A percentile compares a stretch with the other conserved stretches of the same genome.
Conservation (phyloP, 2,797 vertebrate genomes). For the Danio tinwini region DNA sequence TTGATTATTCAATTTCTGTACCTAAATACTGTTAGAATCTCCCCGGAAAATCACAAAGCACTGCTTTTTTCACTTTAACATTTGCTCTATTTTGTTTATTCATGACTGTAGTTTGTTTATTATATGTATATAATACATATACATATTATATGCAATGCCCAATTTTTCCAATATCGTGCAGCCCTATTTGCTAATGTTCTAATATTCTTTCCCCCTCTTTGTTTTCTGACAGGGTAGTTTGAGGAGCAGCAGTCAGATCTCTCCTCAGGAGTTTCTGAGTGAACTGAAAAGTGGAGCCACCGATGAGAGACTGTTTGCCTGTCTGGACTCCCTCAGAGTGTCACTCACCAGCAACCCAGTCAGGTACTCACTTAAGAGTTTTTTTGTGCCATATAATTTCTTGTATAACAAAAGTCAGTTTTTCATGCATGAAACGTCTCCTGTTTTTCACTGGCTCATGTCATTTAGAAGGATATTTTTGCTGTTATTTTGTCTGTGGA, state of each 20-base stretch:
- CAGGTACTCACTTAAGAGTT: constrained; percentile 81
- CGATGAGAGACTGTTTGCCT: constrained; percentile 90
- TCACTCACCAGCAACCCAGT: constrained; percentile 98
- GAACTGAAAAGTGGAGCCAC: constrained; percentile 89
- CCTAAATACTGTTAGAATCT: too few species aligned
- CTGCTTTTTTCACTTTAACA: too few species aligned
- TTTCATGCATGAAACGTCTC: neutral
- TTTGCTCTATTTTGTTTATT: too few species aligned
- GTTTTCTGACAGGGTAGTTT: constrained; percentile 83
- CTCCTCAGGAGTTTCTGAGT: constrained; percentile 92
- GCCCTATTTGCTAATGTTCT: neutral
- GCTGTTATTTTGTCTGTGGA: neutral
- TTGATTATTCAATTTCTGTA: too few species aligned
- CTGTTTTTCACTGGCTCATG: neutral
- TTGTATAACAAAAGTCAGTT: neutral
- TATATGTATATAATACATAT: too few species aligned
- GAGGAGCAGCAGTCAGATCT: constrained; percentile 88
- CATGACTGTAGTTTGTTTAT: too few species aligned
- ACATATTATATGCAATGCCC: too few species aligned
- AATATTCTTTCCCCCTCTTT: neutral
- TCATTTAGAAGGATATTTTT: neutral
- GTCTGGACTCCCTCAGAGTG: constrained; percentile 93
- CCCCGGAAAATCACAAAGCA: too few species aligned
- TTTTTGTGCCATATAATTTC: neutral
- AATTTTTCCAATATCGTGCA: too few species aligned